Base-by-base conservation (phyloP, 2,113 vertebrate species). In the Nannobrachium achirus region DNA sequence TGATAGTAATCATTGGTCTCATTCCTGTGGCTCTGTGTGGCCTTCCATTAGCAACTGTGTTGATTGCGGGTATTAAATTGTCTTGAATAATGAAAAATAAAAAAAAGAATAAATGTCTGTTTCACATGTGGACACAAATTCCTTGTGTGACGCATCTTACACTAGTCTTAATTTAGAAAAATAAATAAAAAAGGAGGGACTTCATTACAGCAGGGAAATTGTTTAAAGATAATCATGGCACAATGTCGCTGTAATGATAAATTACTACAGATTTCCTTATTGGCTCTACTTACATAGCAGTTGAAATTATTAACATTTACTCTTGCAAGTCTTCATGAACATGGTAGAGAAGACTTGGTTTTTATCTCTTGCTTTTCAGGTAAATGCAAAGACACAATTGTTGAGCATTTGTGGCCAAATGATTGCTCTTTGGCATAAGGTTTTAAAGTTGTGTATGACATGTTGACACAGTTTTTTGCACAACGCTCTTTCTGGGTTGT, bases 21-120 rank as follows among this genome's bases (percentile, higher is more conserved):
- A 73, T 81, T 88, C 69, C 63, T 86, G 75, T 77, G 86, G 80
- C 73, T 82, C 53, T 45, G 71, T 76, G 80, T n/a, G 83, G 83
- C 84, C 77, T 84, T 82, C 56, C 65, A 69, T 41, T 63, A 69
- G 70, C 9, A 75, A 72, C 63, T 64, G 78, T 82, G 48, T 74
- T 75, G 69, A 83, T 69, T 72, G 79, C 60, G 7, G 76, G 69
- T 77, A 56, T 76, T 72, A 70, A 67, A 64, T 73, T 73, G 71
- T 85, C 58, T 63, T 71, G 56, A 76, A 63, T 69, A 45, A 64
- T 4, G 25, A 62, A 14, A 38, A 62, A 49, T 2, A 49, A 50
- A 10, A 46, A 57, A 40, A 66, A 65, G n/a, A 78, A 70, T 78
- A 73, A 79, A 76, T 75, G 62, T 60, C 65, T 80, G 57, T 46